These are phyloP conservation scores for Helicoverpa armigera DNA, from an alignment of 1,140 invertebrate species.

Conservation along the genomic window DNA sequence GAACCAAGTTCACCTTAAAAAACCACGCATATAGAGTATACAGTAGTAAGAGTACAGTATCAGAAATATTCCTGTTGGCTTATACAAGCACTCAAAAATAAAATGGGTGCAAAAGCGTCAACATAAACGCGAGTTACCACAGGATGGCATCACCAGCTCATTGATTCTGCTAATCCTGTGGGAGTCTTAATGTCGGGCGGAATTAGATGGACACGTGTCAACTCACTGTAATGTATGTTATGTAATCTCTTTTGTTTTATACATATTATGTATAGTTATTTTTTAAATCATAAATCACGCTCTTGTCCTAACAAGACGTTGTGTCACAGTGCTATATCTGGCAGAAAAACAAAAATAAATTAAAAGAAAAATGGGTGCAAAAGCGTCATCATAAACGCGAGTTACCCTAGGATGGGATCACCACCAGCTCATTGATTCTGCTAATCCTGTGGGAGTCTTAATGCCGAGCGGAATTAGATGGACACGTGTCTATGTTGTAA, in stretches of 20 bases:
- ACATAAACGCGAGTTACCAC: neutral
- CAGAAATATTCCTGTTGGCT: too few relatives aligned
- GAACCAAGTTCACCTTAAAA: too few relatives aligned
- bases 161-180: slow-evolving; percentile 73
- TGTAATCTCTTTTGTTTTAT: slow-evolving; percentile 14
- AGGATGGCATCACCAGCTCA: slow-evolving; percentile 56
- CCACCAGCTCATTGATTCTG: slow-evolving; percentile 69
- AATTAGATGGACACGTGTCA: slow-evolving; percentile 57
- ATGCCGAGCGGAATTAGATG: slow-evolving; percentile 61
- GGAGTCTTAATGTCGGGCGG: slow-evolving; percentile 66
- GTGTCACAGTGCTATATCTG: too few relatives aligned
- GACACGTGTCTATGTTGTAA: slow-evolving; percentile 50
- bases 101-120: neutral
- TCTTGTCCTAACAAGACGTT: too few relatives aligned
- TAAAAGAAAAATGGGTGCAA: neutral
- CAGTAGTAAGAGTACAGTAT: too few relatives aligned
- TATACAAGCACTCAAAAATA: too few relatives aligned
- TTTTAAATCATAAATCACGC: too few relatives aligned
- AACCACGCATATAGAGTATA: too few relatives aligned
- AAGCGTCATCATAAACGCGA: neutral
- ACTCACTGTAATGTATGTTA: slow-evolving; percentile 34
- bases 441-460: slow-evolving; percentile 71
- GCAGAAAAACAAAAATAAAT: too few relatives aligned
- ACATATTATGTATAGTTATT: too few relatives aligned
- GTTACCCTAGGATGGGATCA: neutral